Evolutionary conservation across 2,888 invertebrate genomes (phyloP), one percentile per base, ranked within the genome.

Genomic region (Margaritifera margaritifera): DNA sequence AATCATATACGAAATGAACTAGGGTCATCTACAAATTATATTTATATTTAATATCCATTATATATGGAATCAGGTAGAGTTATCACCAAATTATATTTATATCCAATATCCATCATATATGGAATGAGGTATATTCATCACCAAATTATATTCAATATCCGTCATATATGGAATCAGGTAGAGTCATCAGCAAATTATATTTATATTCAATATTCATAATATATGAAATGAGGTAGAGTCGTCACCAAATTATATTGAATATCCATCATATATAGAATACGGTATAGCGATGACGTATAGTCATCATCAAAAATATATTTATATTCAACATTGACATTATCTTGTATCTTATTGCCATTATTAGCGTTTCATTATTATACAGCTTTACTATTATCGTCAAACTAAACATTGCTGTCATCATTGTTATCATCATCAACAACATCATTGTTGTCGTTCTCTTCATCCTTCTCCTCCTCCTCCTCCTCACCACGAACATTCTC

Each of bases 1-100:
- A 82, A 95, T 99, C 84, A 97, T 97, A 1, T 99, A 99, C 90
- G 99, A 99, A 78, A 99, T 99, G 98, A 93, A 99, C 90, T 91
- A 70, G 78, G 82, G 11, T 50, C 31, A 31, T n/a, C n/a, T n/a
- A n/a, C n/a, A n/a, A n/a, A n/a, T n/a, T n/a, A n/a, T n/a, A n/a
- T n/a, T n/a, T n/a, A n/a, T n/a, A n/a, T n/a, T n/a, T n/a, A n/a
- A n/a, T n/a, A 68, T 94, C 94, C 82, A 95, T 99, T 83, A 97
- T 97, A 1, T 99, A 99, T 90, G 99, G 99, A 78, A 99, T 99
- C 98, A 93, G 99, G 91, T 91, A 70, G 78, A 82, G 6, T 50
- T 3, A 42, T 31, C 55, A 55, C 22, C 22, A n/a, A 55, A 55
- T 22, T 31, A 31, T 31, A 31, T 11, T 22, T 55, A n/a, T 31